These are phyloP conservation scores for Aspiorhynchus laticeps DNA, from an alignment of 2,113 vertebrate species.

Conservation along the genomic window DNA sequence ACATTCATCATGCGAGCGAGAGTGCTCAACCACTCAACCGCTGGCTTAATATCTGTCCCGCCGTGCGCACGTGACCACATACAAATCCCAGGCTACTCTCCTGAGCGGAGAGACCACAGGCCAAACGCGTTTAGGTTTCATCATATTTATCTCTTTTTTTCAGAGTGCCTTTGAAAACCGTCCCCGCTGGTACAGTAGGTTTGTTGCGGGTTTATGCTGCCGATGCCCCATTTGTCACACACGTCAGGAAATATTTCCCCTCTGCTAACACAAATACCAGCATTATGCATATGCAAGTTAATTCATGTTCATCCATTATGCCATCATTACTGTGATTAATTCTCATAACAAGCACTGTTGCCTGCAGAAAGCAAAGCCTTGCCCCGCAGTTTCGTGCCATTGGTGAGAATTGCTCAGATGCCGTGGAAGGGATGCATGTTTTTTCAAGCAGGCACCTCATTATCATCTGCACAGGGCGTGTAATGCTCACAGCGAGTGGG, in stretches of 20 bases:
- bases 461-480: constrained; percentile 19
- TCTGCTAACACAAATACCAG: constrained; percentile 7
- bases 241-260: constrained; percentile 14
- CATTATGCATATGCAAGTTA: constrained; percentile 44
- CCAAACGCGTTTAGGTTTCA: not conserved
- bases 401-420: constrained; percentile 22
- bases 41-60: constrained; percentile 18
- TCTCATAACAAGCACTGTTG: constrained; percentile 39
- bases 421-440: not conserved
- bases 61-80: constrained; percentile 32
- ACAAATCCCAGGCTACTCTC: not conserved
- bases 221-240: not conserved
- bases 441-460: constrained; percentile 22
- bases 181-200: not conserved
- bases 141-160: constrained; percentile 27
- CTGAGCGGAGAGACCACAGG: not conserved
- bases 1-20: constrained; percentile 46
- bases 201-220: not conserved
- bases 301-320: constrained; percentile 46
- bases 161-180: not conserved
- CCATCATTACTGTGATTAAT: constrained; percentile 39
- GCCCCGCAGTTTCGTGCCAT: constrained; percentile 18
- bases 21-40: not conserved
- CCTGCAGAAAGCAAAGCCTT: constrained; percentile 29
- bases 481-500: not conserved